Base-by-base conservation (phyloP, 2,797 vertebrate genomes). In the Acanthurus leucopareius region DNA sequence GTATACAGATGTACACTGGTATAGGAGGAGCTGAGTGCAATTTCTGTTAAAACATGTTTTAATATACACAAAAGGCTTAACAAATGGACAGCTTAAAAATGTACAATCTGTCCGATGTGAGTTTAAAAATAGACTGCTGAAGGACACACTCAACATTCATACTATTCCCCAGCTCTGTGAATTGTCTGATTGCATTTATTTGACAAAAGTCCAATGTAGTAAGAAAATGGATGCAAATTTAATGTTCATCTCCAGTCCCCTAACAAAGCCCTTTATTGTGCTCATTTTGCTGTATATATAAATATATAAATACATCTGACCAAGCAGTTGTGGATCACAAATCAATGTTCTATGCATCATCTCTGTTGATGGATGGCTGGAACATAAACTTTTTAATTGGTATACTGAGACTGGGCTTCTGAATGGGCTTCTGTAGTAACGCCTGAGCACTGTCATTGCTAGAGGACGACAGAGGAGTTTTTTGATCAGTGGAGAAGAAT, bases 361-460 rank as follows among this genome's bases (percentile, higher is more conserved):
- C 44, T 51, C 54, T 69, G 78, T 59, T 92, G 92, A 94, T 77
- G 85, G 86, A 94, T 89, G 88, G 81, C 74, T 69, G 79, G 59
- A 74, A 78, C 80, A 83, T 90, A 86, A 82, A 89, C 83, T 79
- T 93, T 35, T 88, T 92, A 93, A 93, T 92, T 90, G 83, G 82
- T 77, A 76, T 86, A 90, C 84, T 85, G 79, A 83, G 75, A 88
- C 79, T 67, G 73, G 77, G 79, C 62, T 64, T 77, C 11, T 59
- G 17, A 52, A 20, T 72, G 73, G 77, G 32, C 32, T 35, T 35
- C 6, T 20, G 79, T 52, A 44, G 47, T 75, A 48, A 80, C 75
- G 77, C 77, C 32, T 42, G 19, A 17, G n/a, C 16, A 17, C 61
- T 67, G 66, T 84, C 45, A 45, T 22, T 71, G 72, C 77, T 16